Evolutionary conservation across 2,797 vertebrate species (phyloP).

Genomic region (Cyclopterus lumpus): DNA sequence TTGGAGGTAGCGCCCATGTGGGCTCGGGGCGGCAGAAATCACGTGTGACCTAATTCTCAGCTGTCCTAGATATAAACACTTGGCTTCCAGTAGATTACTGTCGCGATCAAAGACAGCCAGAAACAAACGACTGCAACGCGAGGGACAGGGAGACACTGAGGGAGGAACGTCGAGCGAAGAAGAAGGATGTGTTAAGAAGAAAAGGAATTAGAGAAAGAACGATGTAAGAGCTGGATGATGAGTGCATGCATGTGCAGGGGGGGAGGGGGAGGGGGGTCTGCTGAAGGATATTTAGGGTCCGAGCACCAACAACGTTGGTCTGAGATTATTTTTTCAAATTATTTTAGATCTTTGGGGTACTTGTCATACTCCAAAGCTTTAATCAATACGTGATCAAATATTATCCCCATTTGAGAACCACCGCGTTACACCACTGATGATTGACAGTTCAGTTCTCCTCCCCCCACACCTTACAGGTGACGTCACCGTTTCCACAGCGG

Average conservation of each 20-base stretch:
- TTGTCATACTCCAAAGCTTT: too few species aligned
- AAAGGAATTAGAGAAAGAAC: constrained; percentile 21
- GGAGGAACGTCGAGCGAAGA: constrained; percentile 34
- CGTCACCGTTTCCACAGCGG: too few species aligned
- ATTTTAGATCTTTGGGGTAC: too few species aligned
- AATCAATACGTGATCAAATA: too few species aligned
- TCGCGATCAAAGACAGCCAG: constrained; percentile 70
- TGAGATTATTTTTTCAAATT: too few species aligned
- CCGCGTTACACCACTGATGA: too few species aligned
- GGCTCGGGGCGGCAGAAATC: constrained; percentile 63
- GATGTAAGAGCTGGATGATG: constrained; percentile 35
- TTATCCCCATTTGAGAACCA: too few species aligned
- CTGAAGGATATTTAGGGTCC: constrained; percentile 15
- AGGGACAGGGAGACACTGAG: constrained; percentile 52
- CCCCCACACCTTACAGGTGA: too few species aligned
- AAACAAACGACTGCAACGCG: constrained; percentile 57
- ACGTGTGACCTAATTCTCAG: constrained; percentile 76
- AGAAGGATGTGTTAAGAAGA: constrained; percentile 16
- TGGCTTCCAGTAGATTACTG: constrained; percentile 74
- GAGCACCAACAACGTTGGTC: too few species aligned
- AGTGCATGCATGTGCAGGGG: constrained; percentile 15
- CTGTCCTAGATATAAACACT: constrained; percentile 78
- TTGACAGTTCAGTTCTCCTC: too few species aligned
- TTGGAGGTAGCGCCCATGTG: constrained; percentile 56
- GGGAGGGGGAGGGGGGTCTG: too few species aligned